A percentile compares a stretch with the other conserved stretches of the same genome.
These are phyloP conservation scores for Melanophora roralis DNA, from an alignment of 2,888 invertebrate genomes.

Conservation along the genomic window DNA sequence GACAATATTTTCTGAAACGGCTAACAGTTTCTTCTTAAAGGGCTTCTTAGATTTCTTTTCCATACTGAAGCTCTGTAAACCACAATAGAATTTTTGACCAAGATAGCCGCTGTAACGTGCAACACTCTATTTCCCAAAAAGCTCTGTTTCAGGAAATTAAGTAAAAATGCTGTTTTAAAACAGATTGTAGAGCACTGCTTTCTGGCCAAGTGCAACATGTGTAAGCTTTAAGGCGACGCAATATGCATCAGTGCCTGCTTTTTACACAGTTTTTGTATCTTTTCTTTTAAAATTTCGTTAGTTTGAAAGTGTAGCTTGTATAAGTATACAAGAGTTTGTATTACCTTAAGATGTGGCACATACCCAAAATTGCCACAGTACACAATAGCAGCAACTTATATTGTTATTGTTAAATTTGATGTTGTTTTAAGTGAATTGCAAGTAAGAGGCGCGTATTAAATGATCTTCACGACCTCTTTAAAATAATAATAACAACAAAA, in stretches of 20 bases:
- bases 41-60: too few relatives aligned
- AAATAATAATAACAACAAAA: constrained; percentile 13
- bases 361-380: constrained; percentile 44
- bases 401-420: constrained; percentile 60
- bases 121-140: too few relatives aligned
- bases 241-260: constrained; percentile 13
- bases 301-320: constrained; percentile 34
- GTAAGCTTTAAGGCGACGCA: constrained; percentile 12
- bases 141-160: too few relatives aligned
- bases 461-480: constrained; percentile 58
- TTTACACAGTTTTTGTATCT: neutral
- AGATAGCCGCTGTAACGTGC: too few relatives aligned
- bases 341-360: constrained; percentile 55
- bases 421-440: constrained; percentile 56
- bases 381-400: constrained; percentile 41
- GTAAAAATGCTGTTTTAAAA: too few relatives aligned
- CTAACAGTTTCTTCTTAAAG: too few relatives aligned
- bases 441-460: constrained; percentile 60
- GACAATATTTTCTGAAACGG: too few relatives aligned
- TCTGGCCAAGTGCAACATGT: neutral
- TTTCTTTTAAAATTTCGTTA: constrained; percentile 25
- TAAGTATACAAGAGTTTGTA: constrained; percentile 9
- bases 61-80: too few relatives aligned
- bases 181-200: too few relatives aligned
- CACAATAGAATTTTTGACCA: too few relatives aligned